Conservation (phyloP, 2,113 vertebrate species). For the Condylura cristata region DNA sequence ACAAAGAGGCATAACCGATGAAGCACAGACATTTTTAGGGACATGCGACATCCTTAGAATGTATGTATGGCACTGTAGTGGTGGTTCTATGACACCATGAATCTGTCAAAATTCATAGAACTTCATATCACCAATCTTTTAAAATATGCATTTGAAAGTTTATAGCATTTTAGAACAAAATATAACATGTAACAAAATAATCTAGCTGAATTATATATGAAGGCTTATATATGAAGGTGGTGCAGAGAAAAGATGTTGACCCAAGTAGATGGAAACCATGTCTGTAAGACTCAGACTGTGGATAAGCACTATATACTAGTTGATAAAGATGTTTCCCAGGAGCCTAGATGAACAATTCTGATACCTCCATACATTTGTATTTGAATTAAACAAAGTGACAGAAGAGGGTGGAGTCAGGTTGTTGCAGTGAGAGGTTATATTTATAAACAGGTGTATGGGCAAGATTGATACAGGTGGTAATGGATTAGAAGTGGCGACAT, state of each 20-base stretch:
- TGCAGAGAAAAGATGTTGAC: background rate
- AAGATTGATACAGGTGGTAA: background rate
- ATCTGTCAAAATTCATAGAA: background rate
- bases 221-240: background rate
- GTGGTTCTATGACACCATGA: background rate
- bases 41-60: background rate
- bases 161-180: background rate
- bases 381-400: background rate
- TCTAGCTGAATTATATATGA: background rate
- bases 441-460: background rate
- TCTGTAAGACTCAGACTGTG: background rate
- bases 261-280: background rate
- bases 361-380: too few relatives aligned
- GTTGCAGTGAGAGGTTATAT: background rate
- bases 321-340: background rate
- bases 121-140: background rate
- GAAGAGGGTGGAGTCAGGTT: background rate
- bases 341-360: background rate
- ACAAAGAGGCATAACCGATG: background rate
- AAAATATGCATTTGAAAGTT: background rate
- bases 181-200: background rate
- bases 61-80: background rate
- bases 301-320: rapidly evolving
- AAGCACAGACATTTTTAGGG: background rate
- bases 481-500: background rate